Percentiles rank a stretch among this genome's conserved stretches.
phyloP scores from a whole-genome alignment of 2,888 invertebrate genomes.

The Oegoconia quadripuncta region DNA sequence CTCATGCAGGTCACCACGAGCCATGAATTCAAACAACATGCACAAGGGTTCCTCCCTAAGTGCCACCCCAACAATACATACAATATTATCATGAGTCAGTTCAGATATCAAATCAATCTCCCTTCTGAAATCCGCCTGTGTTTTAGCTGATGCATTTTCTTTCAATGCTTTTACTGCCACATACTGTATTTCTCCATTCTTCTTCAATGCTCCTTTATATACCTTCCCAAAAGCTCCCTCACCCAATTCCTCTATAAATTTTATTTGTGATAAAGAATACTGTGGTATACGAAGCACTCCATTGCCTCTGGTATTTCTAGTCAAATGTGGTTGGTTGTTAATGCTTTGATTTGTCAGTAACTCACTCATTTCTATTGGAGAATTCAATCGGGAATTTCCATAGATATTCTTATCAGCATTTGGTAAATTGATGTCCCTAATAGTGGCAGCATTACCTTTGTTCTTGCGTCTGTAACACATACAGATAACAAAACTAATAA shows the following conservation, averaged over 20 bases:
- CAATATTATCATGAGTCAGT: constrained; percentile 96
- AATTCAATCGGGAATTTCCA: constrained; percentile 86
- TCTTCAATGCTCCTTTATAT: constrained; percentile 94
- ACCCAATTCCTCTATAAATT: constrained; percentile 93
- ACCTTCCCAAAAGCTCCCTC: constrained; percentile 99
- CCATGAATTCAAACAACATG: constrained; percentile 99
- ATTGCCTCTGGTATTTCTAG: constrained; percentile 71
- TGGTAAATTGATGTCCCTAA: constrained; percentile 84
- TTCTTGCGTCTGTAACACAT: constrained; percentile 81
- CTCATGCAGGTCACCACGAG: constrained; percentile 97
- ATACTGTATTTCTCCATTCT: constrained; percentile 83
- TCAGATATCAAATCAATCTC: constrained; percentile 97
- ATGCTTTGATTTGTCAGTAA: constrained; percentile 80
- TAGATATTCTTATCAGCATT: constrained; percentile 90
- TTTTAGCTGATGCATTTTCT: constrained; percentile 94
- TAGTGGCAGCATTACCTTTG: constrained; percentile 80
- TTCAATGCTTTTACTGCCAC: constrained; percentile 97
- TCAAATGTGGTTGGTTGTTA: constrained; percentile 66
- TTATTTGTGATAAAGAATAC: constrained; percentile 90
- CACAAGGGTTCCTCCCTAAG: constrained; percentile 93
- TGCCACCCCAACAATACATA: constrained; percentile 95
- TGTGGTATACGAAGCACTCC: constrained; percentile 85
- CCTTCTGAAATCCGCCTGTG: constrained; percentile 93
- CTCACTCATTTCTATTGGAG: constrained; percentile 91
- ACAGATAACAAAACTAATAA: constrained; percentile 70